phyloP scores from a whole-genome alignment of 2,797 vertebrate species.

The Acanthiza pusilla region DNA sequence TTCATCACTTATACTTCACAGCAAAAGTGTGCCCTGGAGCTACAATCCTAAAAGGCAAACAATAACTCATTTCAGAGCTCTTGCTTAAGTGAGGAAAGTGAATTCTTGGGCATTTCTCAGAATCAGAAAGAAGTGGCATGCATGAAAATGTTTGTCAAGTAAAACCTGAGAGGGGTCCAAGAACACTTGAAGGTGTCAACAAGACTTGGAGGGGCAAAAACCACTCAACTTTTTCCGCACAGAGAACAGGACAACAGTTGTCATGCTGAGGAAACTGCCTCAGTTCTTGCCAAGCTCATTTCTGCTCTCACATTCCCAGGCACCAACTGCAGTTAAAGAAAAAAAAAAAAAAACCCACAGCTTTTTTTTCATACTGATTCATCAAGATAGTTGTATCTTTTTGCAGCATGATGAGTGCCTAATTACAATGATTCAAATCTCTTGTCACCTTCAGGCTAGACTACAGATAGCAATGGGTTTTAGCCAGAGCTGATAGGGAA shows the following conservation, averaged over 20 bases:
- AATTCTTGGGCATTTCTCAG: not conserved
- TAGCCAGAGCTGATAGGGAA: constrained; percentile 41
- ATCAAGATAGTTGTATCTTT: constrained; percentile 50
- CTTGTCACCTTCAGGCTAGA: constrained; percentile 64
- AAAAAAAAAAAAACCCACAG: not conserved
- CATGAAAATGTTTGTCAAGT: not conserved
- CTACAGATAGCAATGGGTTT: constrained; percentile 51
- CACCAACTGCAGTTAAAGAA: not conserved
- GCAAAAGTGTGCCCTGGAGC: constrained; percentile 15
- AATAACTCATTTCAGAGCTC: constrained; percentile 10
- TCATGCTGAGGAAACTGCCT: not conserved
- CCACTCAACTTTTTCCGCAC: not conserved
- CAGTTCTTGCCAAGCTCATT: not conserved
- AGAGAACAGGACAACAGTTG: not conserved
- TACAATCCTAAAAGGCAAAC: constrained; percentile 7
- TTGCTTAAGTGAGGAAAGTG: not conserved
- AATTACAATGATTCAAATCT: constrained; percentile 63
- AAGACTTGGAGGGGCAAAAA: not conserved
- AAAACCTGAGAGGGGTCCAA: not conserved
- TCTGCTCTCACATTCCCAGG: not conserved
- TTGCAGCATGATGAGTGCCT: constrained; percentile 52
- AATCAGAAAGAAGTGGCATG: not conserved
- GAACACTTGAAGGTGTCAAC: not conserved
- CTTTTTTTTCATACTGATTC: not conserved
- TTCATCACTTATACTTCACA: constrained; percentile 6